Conservation (phyloP, 2,888 invertebrate genomes). For the Malthinus flaveolus region DNA sequence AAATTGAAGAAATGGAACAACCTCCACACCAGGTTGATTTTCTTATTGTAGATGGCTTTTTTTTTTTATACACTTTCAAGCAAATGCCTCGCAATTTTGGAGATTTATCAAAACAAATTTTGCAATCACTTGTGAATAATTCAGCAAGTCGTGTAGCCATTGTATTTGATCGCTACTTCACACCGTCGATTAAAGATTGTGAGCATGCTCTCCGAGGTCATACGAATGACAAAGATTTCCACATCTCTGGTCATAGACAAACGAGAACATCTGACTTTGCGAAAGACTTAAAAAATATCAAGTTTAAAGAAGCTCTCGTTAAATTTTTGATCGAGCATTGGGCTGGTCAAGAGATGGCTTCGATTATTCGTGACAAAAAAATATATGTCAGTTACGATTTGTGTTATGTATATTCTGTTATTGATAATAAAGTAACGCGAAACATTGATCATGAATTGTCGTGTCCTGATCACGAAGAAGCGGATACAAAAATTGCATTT, state of each 20-base stretch:
- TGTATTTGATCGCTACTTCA: constrained; percentile 35
- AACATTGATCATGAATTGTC: constrained; percentile 13
- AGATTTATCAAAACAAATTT: constrained; percentile 34
- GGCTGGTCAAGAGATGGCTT: constrained; percentile 35
- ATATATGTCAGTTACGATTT: constrained; percentile 31
- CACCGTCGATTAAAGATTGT: constrained; percentile 38
- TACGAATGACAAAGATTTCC: constrained; percentile 24
- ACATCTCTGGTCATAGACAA: constrained; percentile 24
- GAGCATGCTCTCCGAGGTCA: constrained; percentile 31
- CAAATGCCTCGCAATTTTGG: constrained; percentile 32
- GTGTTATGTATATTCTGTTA: constrained; percentile 19
- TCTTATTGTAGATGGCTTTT: not conserved
- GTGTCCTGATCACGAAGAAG: constrained; percentile 35
- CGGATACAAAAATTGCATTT: constrained; percentile 35
- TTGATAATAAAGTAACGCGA: too few relatives aligned
- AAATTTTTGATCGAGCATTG: constrained; percentile 41
- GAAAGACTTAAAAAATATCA: constrained; percentile 21
- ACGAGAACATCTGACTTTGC: constrained; percentile 24
- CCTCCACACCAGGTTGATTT: not conserved
- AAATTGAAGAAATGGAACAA: not conserved
- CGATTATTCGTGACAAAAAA: constrained; percentile 35
- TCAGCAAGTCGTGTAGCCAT: constrained; percentile 24
- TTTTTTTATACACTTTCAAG: constrained; percentile 1
- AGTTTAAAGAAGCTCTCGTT: constrained; percentile 35
- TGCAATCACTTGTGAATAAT: constrained; percentile 31